Conservation (phyloP, 2,113 vertebrate genomes). For the Beaufortia kweichowensis region DNA sequence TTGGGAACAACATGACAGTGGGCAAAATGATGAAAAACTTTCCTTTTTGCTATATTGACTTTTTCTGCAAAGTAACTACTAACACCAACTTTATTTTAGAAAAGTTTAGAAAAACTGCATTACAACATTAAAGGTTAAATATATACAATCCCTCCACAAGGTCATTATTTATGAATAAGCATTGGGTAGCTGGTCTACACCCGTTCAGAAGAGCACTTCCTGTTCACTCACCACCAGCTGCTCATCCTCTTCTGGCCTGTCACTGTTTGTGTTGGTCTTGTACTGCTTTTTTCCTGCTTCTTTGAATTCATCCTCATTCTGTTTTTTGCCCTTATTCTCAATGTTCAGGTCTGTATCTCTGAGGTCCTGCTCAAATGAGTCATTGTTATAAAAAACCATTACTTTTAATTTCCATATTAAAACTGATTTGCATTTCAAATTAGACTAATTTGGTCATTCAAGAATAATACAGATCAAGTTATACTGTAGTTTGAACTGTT, state of each 20-base stretch:
- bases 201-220: neutral
- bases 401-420: neutral
- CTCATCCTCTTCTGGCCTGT: slow-evolving; percentile 76
- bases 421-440: slow-evolving; percentile 2
- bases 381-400: neutral
- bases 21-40: no score
- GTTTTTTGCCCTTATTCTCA: slow-evolving; percentile 92
- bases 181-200: neutral
- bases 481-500: neutral
- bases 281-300: slow-evolving; percentile 79
- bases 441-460: neutral
- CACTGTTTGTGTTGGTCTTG: slow-evolving; percentile 67
- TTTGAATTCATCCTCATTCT: slow-evolving; percentile 94
- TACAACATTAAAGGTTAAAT: neutral
- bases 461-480: slow-evolving; percentile 13
- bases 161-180: neutral
- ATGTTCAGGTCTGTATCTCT: slow-evolving; percentile 84
- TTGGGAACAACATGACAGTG: no score
- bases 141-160: neutral
- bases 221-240: slow-evolving; percentile 80
- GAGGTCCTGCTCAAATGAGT: slow-evolving; percentile 69
- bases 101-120: no score
- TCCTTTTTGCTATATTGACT: no score
- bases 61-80: no score
- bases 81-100: neutral